Percentiles rank a stretch among this genome's conserved stretches.
Evolutionary conservation across 2,797 vertebrate species (phyloP).

Genomic region (Pantherophis vulpinus): DNA sequence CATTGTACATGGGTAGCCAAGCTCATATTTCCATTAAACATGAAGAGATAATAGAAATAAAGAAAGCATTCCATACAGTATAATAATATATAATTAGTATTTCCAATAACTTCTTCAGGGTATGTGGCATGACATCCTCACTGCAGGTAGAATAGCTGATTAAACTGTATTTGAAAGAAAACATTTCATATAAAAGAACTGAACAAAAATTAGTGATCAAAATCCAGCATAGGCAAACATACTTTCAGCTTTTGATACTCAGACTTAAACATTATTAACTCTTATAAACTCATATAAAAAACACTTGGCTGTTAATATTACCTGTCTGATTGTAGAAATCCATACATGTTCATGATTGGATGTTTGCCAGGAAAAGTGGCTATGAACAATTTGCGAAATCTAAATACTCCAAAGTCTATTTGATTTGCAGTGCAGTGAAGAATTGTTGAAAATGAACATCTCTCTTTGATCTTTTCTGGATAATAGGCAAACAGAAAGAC

Average conservation of each 20-base stretch:
- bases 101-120: too few relatives aligned
- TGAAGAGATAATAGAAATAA: too few relatives aligned
- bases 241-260: background rate
- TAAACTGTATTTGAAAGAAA: background rate
- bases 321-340: background rate
- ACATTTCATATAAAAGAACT: background rate
- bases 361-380: background rate
- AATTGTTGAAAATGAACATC: constrained; percentile 8
- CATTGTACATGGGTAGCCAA: too few relatives aligned
- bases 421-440: background rate
- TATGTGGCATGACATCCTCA: too few relatives aligned
- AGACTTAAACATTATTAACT: background rate
- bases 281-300: background rate
- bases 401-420: background rate
- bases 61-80: too few relatives aligned
- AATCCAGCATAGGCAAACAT: background rate
- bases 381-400: background rate
- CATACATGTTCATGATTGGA: background rate
- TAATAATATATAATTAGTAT: too few relatives aligned
- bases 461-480: background rate
- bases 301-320: background rate
- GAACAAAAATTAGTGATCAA: background rate
- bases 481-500: background rate
- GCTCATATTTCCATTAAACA: too few relatives aligned
- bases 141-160: fast-evolving